Conservation (phyloP, 2,113 vertebrate genomes). For the Planiliza haematocheilus region DNA sequence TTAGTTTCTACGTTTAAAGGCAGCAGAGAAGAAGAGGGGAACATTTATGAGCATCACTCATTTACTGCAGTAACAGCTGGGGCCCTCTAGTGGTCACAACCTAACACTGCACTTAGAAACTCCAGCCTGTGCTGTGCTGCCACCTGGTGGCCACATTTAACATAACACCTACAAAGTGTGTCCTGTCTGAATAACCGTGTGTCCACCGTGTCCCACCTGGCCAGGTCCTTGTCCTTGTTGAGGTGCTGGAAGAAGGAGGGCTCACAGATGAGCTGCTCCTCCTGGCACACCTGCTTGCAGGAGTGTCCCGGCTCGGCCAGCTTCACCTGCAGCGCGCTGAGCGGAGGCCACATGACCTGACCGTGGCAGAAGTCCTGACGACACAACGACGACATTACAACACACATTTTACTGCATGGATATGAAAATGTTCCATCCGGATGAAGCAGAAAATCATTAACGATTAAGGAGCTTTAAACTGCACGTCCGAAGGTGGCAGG, state of each 20-base stretch:
- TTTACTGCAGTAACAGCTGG: background rate
- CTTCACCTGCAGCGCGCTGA: constrained; percentile 94
- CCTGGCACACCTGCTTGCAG: constrained; percentile 98
- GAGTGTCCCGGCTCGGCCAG: constrained; percentile 90
- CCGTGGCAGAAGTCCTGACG: constrained; percentile 97
- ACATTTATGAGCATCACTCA: background rate
- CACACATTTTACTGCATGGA: too few relatives aligned
- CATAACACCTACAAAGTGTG: background rate
- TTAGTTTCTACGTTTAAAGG: too few relatives aligned
- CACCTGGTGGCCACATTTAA: constrained; percentile 34
- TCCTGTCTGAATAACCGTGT: background rate
- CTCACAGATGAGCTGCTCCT: constrained; percentile 97
- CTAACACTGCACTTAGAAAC: background rate
- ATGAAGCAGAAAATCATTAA: too few relatives aligned
- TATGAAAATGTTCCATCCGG: too few relatives aligned
- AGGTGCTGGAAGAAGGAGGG: constrained; percentile 99
- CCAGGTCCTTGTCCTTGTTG: constrained; percentile 96
- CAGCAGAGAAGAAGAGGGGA: too few relatives aligned
- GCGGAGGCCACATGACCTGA: constrained; percentile 98
- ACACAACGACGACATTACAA: background rate
- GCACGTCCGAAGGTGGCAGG: background rate
- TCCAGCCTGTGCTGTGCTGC: constrained; percentile 16
- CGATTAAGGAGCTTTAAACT: background rate
- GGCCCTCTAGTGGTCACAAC: constrained; percentile 33
- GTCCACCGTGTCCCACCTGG: constrained; percentile 52